Evolutionary conservation across 1,140 invertebrate genomes (phyloP).

Genomic region (Trachymyrmex septentrionalis): DNA sequence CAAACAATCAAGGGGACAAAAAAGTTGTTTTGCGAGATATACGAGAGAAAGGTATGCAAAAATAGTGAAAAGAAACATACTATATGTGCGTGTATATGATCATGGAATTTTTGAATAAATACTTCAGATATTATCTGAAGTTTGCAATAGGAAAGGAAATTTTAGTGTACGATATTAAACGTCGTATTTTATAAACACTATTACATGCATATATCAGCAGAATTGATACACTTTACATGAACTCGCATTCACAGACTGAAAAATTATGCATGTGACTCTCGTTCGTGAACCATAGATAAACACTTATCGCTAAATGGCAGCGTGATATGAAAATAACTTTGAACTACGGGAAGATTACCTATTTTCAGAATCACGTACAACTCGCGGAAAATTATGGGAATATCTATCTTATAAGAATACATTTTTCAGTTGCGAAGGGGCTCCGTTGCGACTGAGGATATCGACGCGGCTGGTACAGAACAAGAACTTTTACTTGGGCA

Average conservation of each 20-base stretch:
- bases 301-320: neutral
- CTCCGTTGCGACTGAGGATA: conserved; percentile 44
- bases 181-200: neutral
- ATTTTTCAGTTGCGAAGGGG: neutral
- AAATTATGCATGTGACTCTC: conserved; percentile 14
- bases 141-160: neutral
- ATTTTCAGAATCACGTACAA: conserved; percentile 17
- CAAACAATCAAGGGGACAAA: neutral
- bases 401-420: conserved; percentile 48
- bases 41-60: neutral
- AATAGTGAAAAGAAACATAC: neutral
- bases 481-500: conserved; percentile 77
- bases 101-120: neutral
- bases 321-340: conserved; percentile 25
- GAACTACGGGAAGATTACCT: conserved; percentile 22
- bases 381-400: conserved; percentile 41
- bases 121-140: neutral
- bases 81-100: neutral
- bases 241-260: neutral
- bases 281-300: conserved; percentile 2
- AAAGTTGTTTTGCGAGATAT: neutral
- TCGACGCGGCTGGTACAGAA: conserved; percentile 55
- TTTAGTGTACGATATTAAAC: neutral
- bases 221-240: conserved; percentile 23
- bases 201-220: neutral